These are phyloP conservation scores for Drosophila setifemur DNA, from an alignment of 1,140 invertebrate species.

Conservation along the genomic window DNA sequence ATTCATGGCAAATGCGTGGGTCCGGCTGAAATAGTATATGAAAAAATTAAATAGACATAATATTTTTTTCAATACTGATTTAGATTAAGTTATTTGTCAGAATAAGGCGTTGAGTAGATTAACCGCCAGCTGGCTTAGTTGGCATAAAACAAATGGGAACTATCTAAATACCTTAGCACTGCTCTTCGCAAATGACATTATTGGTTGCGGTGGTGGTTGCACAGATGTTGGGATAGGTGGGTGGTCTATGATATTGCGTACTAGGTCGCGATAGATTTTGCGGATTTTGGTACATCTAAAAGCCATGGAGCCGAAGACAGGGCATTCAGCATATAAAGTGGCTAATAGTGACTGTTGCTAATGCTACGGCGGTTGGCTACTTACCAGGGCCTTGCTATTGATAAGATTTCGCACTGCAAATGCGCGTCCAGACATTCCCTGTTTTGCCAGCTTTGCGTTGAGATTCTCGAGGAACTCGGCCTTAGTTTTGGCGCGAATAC, in stretches of 20 bases:
- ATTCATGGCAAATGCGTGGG: conserved; percentile 88
- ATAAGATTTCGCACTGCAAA: conserved; percentile 85
- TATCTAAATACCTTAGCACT: conserved; percentile 77
- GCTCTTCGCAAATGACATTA: conserved; percentile 60
- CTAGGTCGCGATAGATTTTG: conserved; percentile 77
- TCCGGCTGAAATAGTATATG: conserved; percentile 84
- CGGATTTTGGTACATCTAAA: conserved; percentile 80
- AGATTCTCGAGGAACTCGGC: conserved; percentile 88
- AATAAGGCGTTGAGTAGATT: conserved; percentile 37
- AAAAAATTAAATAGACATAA: background rate
- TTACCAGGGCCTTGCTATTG: conserved; percentile 87
- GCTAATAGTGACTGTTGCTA: background rate
- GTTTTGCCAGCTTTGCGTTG: conserved; percentile 88
- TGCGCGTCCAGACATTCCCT: conserved; percentile 84
- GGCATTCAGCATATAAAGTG: conserved; percentile 19
- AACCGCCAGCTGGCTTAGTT: conserved; percentile 39
- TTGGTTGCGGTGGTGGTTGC: conserved; percentile 17
- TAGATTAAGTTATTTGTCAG: conserved; percentile 51
- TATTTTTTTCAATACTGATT: background rate
- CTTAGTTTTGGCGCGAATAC: conserved; percentile 83
- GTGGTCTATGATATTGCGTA: conserved; percentile 76
- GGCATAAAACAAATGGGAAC: conserved; percentile 30
- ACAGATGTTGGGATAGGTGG: conserved; percentile 57
- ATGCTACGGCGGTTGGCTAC: conserved; percentile 21
- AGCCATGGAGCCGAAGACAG: conserved; percentile 8